Base-by-base conservation (phyloP, 2,888 invertebrate species). In the Patella pellucida region DNA sequence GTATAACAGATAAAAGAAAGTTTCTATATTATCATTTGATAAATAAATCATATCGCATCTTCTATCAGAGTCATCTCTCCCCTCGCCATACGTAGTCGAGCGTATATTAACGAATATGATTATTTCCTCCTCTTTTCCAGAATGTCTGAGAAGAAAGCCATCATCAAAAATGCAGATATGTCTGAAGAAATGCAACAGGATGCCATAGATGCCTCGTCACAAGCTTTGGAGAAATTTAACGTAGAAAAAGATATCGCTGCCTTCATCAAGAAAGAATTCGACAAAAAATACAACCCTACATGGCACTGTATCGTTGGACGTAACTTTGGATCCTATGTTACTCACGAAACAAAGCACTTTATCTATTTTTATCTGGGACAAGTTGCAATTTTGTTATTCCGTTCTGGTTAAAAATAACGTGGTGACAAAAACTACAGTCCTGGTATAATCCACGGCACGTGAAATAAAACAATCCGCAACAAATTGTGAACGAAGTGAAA, bases 151-250 rank as follows among this genome's bases (percentile, higher is more conserved):
- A 76, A 83, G 50, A 99, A 99, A 93, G 99, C 99, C 91, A 98
- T 99, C 83, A 98, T 99, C 92, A 99, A 99, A 93, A 99, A 99
- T 94, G 99, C 98, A 88, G 99, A 99, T 92, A 99, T 99, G 99
- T 96, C 97, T 89, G 99, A 99, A 92, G 99, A 99, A 93, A 99
- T 99, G 98, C 99, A 99, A 94, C 98, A 99, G 91, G 99, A 99
- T 92, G 98, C 98, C 85, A 98, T 99, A 51, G 98, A 99, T 92
- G 97, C 97, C 92, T 98, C 99, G 85, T 98, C 98, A 82, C 97
- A 98, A 92, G 98, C 99, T 41, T 94, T 99, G 82, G 99, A 99
- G 92, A 99, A 99, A 91, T 98, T 96, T 92, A 98, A 98, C 92
- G 98, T 98, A 92, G 98, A 98, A 93, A 98, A 99, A 95, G 98